Evolutionary conservation across 2,797 vertebrate species (phyloP).

Genomic region (Allobates femoralis): DNA sequence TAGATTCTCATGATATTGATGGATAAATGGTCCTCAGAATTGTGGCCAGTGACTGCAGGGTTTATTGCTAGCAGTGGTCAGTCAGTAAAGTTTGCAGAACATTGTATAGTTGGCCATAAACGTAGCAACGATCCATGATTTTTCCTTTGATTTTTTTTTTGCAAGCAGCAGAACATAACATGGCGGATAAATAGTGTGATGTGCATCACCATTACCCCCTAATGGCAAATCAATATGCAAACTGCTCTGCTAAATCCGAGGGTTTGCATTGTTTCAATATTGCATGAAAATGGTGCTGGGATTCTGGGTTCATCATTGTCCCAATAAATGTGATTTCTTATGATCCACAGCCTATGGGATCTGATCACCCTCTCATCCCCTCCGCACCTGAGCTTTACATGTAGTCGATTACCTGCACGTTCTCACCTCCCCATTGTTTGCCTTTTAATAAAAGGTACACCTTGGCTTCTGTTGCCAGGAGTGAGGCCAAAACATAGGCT

Average conservation of each 20-base stretch:
- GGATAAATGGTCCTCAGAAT: not conserved
- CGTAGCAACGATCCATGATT: not conserved
- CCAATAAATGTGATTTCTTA: not conserved
- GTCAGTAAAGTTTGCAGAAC: not conserved
- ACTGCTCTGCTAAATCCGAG: not conserved
- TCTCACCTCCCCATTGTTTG: constrained; percentile 44
- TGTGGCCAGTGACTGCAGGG: not conserved
- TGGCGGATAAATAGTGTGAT: not conserved
- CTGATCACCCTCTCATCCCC: not conserved
- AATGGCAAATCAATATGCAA: not conserved
- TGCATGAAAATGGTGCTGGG: not conserved
- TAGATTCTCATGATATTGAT: not conserved
- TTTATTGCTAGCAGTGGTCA: constrained; percentile 3
- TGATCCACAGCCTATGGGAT: not conserved
- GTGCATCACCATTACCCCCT: not conserved
- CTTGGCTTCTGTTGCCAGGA: constrained; percentile 51
- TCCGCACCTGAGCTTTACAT: not conserved
- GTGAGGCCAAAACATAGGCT: constrained; percentile 30
- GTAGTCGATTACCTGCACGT: not conserved
- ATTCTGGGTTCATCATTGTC: not conserved
- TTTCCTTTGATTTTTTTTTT: not conserved
- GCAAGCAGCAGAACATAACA: not conserved
- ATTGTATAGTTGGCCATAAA: not conserved
- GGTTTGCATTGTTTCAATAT: not conserved
- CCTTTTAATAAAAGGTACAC: constrained; percentile 24